These are phyloP conservation scores for Columba janthina DNA, from an alignment of 2,113 vertebrate species.

Conservation along the genomic window DNA sequence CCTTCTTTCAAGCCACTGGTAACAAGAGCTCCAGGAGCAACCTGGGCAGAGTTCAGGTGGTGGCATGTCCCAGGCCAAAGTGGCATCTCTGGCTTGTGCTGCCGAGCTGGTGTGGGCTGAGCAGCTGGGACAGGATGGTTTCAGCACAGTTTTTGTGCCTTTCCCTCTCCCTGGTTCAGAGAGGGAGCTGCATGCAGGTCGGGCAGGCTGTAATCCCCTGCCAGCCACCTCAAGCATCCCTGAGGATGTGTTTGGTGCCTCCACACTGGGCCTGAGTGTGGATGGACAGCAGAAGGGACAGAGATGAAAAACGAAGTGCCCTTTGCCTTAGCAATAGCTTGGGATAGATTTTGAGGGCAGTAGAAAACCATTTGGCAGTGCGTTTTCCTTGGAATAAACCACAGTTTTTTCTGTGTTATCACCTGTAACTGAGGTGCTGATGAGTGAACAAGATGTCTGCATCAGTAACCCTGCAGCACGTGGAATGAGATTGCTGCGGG, in stretches of 20 bases:
- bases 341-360: neutral
- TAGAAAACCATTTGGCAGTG: neutral
- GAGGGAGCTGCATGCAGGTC: accelerated
- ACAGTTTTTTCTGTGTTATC: neutral
- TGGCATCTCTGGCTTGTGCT: neutral
- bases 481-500: neutral
- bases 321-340: neutral
- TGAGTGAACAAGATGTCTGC: neutral
- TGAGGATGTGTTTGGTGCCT: neutral
- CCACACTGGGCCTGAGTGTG: neutral
- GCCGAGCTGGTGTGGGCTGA: neutral
- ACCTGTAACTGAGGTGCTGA: neutral
- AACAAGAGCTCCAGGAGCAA: neutral
- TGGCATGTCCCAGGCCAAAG: neutral
- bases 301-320: neutral
- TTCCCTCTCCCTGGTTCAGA: neutral
- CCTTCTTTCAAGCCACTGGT: neutral
- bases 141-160: neutral
- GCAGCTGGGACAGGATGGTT: neutral
- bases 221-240: neutral
- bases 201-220: neutral
- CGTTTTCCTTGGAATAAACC: neutral
- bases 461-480: accelerated
- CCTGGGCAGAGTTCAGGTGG: neutral
- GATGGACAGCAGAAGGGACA: neutral